Percentiles rank a stretch among this genome's conserved stretches.
Conservation (phyloP, 2,113 vertebrate genomes). For the Prunella fulvescens region DNA sequence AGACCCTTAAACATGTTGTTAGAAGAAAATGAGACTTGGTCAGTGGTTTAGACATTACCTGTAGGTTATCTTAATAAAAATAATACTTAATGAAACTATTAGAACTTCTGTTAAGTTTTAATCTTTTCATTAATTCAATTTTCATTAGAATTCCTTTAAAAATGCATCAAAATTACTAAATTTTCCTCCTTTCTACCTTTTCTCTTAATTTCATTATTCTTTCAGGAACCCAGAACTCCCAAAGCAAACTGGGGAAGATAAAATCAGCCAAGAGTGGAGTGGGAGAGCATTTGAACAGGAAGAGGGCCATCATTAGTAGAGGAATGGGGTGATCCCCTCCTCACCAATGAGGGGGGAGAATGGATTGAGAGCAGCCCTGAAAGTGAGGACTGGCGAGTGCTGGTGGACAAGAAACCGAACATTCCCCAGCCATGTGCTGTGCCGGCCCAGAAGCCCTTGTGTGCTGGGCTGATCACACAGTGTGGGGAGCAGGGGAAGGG, state of each 20-base stretch:
- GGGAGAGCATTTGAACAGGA: background rate
- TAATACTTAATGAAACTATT: background rate
- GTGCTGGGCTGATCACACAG: background rate
- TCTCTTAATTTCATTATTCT: background rate
- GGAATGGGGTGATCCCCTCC: too few relatives aligned
- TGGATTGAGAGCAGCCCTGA: background rate
- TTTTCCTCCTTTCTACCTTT: background rate
- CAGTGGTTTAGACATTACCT: background rate
- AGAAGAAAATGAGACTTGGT: background rate
- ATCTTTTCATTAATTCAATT: background rate
- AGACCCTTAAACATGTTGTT: background rate
- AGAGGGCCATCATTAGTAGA: rapidly evolving
- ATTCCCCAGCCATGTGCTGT: background rate
- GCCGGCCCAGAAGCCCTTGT: background rate
- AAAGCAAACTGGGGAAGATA: background rate
- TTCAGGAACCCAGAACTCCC: background rate
- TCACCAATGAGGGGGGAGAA: rapidly evolving
- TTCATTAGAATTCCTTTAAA: background rate
- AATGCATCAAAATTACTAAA: background rate
- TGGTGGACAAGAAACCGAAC: background rate
- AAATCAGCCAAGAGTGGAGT: background rate
- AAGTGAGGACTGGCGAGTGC: background rate
- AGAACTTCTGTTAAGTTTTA: background rate
- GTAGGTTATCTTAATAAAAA: background rate
- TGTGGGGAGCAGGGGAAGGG: background rate